Conservation (phyloP, 2,888 invertebrate species). For the Clusia tigrina region DNA sequence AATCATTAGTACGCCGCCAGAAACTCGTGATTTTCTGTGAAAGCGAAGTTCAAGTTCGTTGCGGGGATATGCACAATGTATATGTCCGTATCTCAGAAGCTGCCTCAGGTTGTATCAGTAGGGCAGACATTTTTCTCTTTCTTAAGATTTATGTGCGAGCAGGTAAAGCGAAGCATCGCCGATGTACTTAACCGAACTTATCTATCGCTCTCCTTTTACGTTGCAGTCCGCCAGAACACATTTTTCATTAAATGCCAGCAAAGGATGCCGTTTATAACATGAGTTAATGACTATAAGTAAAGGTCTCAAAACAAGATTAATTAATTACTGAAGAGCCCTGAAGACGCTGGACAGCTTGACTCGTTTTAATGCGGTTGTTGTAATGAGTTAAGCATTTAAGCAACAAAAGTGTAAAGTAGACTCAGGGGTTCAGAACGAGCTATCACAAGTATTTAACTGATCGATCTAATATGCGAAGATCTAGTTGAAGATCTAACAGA, state of each 20-base stretch:
- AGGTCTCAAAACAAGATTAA: too few relatives aligned
- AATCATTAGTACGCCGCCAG: constrained; percentile 19
- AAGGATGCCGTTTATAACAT: not conserved
- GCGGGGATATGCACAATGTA: not conserved
- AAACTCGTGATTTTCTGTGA: not conserved
- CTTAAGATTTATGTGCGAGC: not conserved
- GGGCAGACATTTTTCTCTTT: not conserved
- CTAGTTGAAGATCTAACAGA: too few relatives aligned
- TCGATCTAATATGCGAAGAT: too few relatives aligned
- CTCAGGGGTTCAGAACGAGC: too few relatives aligned
- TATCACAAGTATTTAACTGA: too few relatives aligned
- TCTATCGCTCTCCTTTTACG: not conserved
- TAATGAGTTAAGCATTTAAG: too few relatives aligned
- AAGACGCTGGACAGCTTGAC: too few relatives aligned
- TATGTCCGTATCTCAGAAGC: not conserved
- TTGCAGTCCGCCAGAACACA: not conserved
- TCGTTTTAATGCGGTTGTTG: too few relatives aligned
- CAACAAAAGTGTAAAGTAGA: too few relatives aligned
- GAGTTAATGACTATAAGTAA: not conserved
- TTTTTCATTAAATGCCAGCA: not conserved
- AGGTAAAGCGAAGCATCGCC: too few relatives aligned
- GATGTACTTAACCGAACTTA: too few relatives aligned
- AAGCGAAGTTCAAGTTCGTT: not conserved
- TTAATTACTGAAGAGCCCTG: too few relatives aligned
- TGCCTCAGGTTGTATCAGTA: not conserved